phyloP scores from a whole-genome alignment of 2,888 invertebrate species.

The Mesopsocus fuscifrons region DNA sequence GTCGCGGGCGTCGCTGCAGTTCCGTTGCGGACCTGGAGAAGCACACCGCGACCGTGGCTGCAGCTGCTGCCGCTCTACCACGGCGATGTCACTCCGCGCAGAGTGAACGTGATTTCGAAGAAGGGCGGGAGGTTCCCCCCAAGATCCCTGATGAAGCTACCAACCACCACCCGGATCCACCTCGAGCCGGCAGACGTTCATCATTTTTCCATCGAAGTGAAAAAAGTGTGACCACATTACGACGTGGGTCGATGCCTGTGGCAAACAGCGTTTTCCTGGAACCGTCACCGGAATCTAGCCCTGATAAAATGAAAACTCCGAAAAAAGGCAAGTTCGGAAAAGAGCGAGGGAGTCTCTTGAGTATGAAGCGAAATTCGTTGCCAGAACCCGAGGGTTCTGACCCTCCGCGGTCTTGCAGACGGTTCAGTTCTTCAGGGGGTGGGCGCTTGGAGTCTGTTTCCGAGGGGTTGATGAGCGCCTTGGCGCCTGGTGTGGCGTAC shows the following conservation, averaged over 20 bases:
- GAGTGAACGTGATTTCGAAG: conserved; percentile 1
- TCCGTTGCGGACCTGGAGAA: conserved; percentile 7
- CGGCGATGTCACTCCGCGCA: conserved; percentile 1
- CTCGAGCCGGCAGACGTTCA: not conserved
- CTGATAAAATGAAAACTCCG: not conserved
- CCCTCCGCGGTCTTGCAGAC: not conserved
- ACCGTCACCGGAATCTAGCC: not conserved
- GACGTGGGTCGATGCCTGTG: conserved; percentile 10
- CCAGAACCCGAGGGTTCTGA: conserved; percentile 1
- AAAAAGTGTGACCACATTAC: not conserved
- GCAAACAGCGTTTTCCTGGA: conserved; percentile 14
- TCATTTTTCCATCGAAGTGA: not conserved
- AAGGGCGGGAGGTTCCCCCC: not conserved
- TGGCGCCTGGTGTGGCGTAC: not conserved
- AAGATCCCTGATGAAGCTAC: not conserved
- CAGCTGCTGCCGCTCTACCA: not conserved
- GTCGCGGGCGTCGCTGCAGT: conserved; percentile 13
- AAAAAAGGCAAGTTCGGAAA: not conserved
- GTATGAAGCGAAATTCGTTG: conserved; percentile 7
- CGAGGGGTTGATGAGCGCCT: not conserved
- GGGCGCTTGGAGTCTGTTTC: conserved; percentile 3
- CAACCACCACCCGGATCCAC: not conserved
- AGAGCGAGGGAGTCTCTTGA: conserved; percentile 1
- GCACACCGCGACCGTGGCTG: not conserved
- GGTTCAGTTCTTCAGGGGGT: not conserved